These are phyloP conservation scores for Oscheius sp. DNA, from an alignment of 2,888 invertebrate genomes.

Conservation along the genomic window DNA sequence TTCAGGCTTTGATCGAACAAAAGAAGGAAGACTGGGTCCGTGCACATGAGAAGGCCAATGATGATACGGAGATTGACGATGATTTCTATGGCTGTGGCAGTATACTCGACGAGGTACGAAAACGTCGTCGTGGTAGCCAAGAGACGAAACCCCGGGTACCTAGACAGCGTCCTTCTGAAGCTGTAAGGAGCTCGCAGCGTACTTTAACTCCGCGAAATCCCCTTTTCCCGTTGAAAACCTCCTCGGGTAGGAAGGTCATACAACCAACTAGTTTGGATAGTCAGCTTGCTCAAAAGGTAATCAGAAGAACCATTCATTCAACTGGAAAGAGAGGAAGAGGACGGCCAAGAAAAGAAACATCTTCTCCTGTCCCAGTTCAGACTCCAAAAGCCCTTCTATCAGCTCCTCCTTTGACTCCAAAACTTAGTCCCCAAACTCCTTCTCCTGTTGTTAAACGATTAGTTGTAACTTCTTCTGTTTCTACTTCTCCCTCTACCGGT, in stretches of 20 bases:
- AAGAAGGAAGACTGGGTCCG: constrained; percentile 57
- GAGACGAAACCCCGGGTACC: neutral
- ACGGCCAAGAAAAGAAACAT: constrained; percentile 28
- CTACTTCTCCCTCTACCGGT: no score
- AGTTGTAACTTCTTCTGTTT: no score
- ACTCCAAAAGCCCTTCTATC: no score
- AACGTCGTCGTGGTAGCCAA: constrained; percentile 24
- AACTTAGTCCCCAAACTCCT: no score
- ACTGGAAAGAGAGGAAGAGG: constrained; percentile 32
- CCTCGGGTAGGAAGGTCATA: constrained; percentile 18
- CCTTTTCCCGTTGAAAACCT: constrained; percentile 18
- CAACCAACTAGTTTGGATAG: neutral
- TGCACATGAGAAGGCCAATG: constrained; percentile 49
- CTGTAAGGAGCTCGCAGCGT: neutral
- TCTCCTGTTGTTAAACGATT: no score
- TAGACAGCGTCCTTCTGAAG: neutral
- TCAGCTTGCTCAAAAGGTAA: constrained; percentile 3
- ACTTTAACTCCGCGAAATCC: neutral
- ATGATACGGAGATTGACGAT: constrained; percentile 30
- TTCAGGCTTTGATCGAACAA: constrained; percentile 54
- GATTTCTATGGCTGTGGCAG: constrained; percentile 41
- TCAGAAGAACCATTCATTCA: neutral
- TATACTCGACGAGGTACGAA: constrained; percentile 53
- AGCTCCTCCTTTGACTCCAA: no score
- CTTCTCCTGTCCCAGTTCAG: neutral